These are phyloP conservation scores for Xiphydria camelus DNA, from an alignment of 2,888 invertebrate species.

Conservation along the genomic window DNA sequence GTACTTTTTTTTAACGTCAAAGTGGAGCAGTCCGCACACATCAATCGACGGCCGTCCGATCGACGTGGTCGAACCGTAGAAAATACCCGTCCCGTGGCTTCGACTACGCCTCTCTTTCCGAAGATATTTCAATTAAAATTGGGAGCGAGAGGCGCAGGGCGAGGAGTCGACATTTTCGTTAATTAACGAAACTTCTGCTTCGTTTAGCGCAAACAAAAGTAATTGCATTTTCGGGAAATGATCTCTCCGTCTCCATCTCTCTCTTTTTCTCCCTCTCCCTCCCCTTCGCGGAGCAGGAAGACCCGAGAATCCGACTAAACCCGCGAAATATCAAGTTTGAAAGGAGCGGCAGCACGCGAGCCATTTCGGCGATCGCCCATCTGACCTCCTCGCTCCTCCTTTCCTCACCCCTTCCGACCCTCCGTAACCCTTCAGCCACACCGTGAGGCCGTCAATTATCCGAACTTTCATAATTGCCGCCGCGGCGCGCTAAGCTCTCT, in stretches of 20 bases:
- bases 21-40: too few relatives aligned
- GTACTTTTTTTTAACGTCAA: too few relatives aligned
- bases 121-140: neutral
- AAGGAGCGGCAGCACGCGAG: constrained; percentile 39
- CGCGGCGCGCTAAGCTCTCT: constrained; percentile 26
- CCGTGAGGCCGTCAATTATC: too few relatives aligned
- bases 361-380: constrained; percentile 18
- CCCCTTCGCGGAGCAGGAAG: too few relatives aligned
- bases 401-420: too few relatives aligned
- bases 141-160: neutral
- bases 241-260: too few relatives aligned
- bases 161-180: too few relatives aligned
- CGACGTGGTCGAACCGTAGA: neutral
- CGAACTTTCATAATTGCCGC: constrained; percentile 47
- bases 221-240: constrained; percentile 2
- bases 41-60: neutral
- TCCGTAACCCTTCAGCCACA: too few relatives aligned
- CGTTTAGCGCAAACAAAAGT: constrained; percentile 2
- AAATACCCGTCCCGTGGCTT: neutral
- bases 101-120: neutral
- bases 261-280: too few relatives aligned
- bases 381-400: constrained; percentile 14
- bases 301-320: constrained; percentile 20
- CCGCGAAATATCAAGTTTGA: constrained; percentile 31
- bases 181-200: neutral